Conservation (phyloP, 2,113 vertebrate species). For the Fulmarus glacialis region DNA sequence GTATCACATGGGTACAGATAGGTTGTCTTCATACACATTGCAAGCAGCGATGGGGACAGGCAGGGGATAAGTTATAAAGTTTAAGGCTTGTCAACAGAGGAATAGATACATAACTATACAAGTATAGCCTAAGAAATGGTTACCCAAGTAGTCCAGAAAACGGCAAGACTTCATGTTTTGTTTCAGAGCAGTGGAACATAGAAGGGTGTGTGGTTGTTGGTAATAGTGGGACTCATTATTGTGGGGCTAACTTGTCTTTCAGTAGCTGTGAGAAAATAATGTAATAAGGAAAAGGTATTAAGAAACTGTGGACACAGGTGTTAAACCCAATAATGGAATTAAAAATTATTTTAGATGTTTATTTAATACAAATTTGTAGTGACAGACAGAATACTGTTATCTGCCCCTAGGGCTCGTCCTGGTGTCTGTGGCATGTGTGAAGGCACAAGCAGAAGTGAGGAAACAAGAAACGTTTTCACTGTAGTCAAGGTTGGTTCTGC, state of each 20-base stretch:
- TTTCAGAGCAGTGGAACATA: not conserved
- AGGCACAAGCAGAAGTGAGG: not conserved
- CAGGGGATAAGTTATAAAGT: not conserved
- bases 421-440: not conserved
- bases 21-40: not conserved
- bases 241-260: not conserved
- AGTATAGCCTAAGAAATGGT: not conserved
- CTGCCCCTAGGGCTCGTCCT: not conserved
- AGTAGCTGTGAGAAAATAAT: not conserved
- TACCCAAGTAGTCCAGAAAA: not conserved
- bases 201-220: not conserved
- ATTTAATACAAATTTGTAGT: not conserved
- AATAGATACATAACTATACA: not conserved
- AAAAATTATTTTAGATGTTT: not conserved
- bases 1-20: rapidly evolving
- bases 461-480: not conserved
- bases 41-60: not conserved
- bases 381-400: not conserved
- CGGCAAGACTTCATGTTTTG: not conserved
- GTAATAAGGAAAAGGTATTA: not conserved
- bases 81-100: not conserved
- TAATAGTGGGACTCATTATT: not conserved
- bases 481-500: not conserved
- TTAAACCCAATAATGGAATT: not conserved
- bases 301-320: not conserved